Evolutionary conservation across 2,888 invertebrate species (phyloP), one percentile per base, ranked within the genome.

Genomic region (Eristalis tenax): DNA sequence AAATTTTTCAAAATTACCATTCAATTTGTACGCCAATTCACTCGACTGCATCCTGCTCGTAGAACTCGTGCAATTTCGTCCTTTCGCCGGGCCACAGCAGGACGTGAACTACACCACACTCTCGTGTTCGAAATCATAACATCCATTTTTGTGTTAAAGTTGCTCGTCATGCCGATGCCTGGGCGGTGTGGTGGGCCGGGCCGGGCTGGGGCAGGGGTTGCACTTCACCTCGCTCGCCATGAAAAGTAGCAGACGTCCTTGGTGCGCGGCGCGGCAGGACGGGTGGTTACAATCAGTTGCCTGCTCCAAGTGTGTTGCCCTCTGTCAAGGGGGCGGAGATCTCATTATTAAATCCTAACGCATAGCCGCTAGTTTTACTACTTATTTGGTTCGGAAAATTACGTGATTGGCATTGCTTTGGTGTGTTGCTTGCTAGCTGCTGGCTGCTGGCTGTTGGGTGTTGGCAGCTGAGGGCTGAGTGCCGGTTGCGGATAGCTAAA

Each of bases 321-420:
- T 38, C 40, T 10, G 61, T 4, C 50, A 50, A 79, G 69, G 38
- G 74, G 61, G 69, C 40, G 69, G 61, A 71, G 32, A 71, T 83
- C 87, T 87, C 87, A 87, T 83, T 87, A 83, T 70, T 64, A 75
- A 87, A 87, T 87, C 87, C 87, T 87, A 50, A 83, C 79, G 83
- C 87, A 83, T 87, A 63, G 73, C 83, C 76, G 83, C 76, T 75
- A 87, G 87, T 87, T 87, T 87, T 87, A 87, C 87, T 87, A 87
- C 87, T 87, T 87, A 87, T 87, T 87, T 87, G 79, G 76, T 87
- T 83, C 61, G 73, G 71, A 35, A 76, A 83, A 87, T 63, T 87
- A 87, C 87, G 87, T 87, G 87, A 87, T 87, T 87, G 83, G 87
- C 87, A 87, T 87, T 73, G 64, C 59, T 59, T 59, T 59, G 26